Evolutionary conservation across 2,888 invertebrate species (phyloP).

Genomic region (Exocentrus adspersus): DNA sequence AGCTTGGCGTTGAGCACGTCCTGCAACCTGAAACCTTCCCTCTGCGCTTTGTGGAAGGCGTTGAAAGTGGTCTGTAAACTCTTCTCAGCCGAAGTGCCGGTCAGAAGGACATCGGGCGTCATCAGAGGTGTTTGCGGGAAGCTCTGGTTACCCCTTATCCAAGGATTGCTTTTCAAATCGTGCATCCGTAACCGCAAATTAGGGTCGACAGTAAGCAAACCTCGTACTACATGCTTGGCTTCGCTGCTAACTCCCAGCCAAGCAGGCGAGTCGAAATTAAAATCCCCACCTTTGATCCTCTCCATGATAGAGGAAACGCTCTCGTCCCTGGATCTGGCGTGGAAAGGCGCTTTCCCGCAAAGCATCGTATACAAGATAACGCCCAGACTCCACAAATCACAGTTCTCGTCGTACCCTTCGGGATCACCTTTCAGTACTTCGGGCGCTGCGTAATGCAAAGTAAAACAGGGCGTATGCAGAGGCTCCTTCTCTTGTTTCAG

Average conservation of each 20-base stretch:
- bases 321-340: slow-evolving; percentile 72
- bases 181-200: slow-evolving; percentile 74
- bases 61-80: slow-evolving; percentile 72
- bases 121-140: slow-evolving; percentile 68
- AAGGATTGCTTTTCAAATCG: slow-evolving; percentile 74
- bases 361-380: slow-evolving; percentile 82
- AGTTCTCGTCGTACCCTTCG: slow-evolving; percentile 88
- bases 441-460: slow-evolving; percentile 94
- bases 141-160: slow-evolving; percentile 67
- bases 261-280: slow-evolving; percentile 74
- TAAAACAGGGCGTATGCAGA: slow-evolving; percentile 90
- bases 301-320: slow-evolving; percentile 82
- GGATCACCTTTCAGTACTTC: slow-evolving; percentile 78
- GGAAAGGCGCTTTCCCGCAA: slow-evolving; percentile 89
- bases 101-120: slow-evolving; percentile 70
- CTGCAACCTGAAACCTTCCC: slow-evolving; percentile 78
- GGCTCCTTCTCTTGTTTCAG: slow-evolving; percentile 71
- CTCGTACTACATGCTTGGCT: slow-evolving; percentile 80
- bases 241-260: slow-evolving; percentile 80
- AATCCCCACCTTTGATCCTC: slow-evolving; percentile 81
- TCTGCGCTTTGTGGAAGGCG: slow-evolving; percentile 75
- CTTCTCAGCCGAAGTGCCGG: slow-evolving; percentile 59
- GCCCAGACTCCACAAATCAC: slow-evolving; percentile 96
- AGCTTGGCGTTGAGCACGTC: slow-evolving; percentile 78
- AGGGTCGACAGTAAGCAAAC: slow-evolving; percentile 83